Conservation (phyloP, 2,797 vertebrate genomes). For the Xenops minutus region DNA sequence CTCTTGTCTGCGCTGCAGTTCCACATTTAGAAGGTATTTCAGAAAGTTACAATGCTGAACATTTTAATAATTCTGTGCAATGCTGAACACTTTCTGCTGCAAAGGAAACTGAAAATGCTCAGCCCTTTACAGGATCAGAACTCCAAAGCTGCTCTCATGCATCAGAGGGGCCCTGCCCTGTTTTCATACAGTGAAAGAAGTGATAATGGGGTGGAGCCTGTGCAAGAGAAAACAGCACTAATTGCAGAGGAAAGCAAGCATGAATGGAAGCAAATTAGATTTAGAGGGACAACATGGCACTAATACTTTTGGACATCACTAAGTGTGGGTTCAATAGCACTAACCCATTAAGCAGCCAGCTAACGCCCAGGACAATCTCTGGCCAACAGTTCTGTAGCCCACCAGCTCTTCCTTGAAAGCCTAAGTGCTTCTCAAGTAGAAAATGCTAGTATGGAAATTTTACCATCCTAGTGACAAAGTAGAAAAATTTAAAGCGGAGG, state of each 20-base stretch:
- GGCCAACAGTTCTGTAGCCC: neutral
- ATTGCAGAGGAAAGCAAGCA: slow-evolving; percentile 46
- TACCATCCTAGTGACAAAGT: neutral
- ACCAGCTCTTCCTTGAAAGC: neutral
- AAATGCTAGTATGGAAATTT: neutral
- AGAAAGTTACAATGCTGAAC: slow-evolving; percentile 36
- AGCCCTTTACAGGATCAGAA: neutral
- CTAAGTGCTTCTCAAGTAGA: neutral
- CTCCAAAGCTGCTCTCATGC: neutral
- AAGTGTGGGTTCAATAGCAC: neutral
- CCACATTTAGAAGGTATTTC: slow-evolving; percentile 52
- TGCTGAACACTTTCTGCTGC: neutral
- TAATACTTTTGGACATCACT: slow-evolving; percentile 37
- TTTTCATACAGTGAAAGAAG: neutral
- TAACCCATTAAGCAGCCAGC: neutral
- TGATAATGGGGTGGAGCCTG: slow-evolving; percentile 5
- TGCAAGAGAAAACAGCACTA: slow-evolving; percentile 23
- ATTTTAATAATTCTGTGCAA: neutral
- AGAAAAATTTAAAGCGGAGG: neutral
- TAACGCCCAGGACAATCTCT: neutral
- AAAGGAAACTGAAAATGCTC: neutral
- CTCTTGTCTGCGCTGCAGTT: slow-evolving; percentile 60
- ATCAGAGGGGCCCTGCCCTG: neutral
- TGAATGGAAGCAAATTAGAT: slow-evolving; percentile 51
- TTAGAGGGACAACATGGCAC: slow-evolving; percentile 24